A percentile compares a stretch with the other conserved stretches of the same genome.
phyloP scores from a whole-genome alignment of 2,797 vertebrate genomes.

The Vireo griseus region DNA sequence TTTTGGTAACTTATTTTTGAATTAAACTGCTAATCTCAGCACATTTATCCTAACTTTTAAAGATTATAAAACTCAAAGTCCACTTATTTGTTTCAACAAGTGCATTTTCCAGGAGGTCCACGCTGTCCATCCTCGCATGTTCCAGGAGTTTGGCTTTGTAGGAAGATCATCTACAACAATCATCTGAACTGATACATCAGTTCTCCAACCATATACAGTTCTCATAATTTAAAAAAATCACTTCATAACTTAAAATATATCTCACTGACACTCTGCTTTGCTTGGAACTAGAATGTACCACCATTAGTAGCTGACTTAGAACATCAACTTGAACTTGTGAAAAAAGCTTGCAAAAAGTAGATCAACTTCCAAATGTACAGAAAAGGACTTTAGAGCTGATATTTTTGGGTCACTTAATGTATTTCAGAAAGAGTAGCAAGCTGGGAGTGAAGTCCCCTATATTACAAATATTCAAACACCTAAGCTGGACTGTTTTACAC shows the following conservation, averaged over 20 bases:
- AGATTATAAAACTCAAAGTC: background rate
- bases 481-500: background rate
- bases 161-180: background rate
- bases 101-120: background rate
- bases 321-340: constrained; percentile 7
- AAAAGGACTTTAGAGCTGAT: constrained; percentile 44
- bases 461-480: constrained; percentile 29
- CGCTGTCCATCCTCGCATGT: rapidly evolving
- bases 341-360: constrained; percentile 61
- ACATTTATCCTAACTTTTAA: background rate
- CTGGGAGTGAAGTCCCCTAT: constrained; percentile 1
- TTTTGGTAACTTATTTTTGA: background rate
- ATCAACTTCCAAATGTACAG: constrained; percentile 53
- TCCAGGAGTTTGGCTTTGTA: background rate
- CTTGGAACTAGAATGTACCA: background rate
- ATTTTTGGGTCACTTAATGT: constrained; percentile 30
- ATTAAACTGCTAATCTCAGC: background rate
- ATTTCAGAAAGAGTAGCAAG: constrained; percentile 53
- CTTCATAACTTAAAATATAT: constrained; percentile 47
- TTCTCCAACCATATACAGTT: background rate
- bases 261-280: background rate
- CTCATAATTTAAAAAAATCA: constrained; percentile 26
- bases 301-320: background rate
- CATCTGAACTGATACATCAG: background rate
- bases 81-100: background rate